These are phyloP conservation scores for Nothocercus julius DNA, from an alignment of 2,113 vertebrate genomes.

Conservation along the genomic window DNA sequence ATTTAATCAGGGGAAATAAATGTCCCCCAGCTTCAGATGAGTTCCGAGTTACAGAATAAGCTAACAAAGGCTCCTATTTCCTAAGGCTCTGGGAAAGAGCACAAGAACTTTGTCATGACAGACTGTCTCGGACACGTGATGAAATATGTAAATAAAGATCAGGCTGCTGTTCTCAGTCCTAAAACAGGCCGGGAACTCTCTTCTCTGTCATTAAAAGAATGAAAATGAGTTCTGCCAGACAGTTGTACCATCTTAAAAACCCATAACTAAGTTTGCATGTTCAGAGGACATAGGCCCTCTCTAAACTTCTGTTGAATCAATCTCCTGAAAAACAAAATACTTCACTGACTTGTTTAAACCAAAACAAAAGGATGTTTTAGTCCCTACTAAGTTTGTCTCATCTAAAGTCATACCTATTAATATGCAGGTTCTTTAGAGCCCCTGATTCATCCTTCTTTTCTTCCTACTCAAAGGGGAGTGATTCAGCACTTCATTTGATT, in stretches of 20 bases:
- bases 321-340: constrained; percentile 6
- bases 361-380: background rate
- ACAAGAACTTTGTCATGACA: background rate
- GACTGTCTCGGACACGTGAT: background rate
- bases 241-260: background rate
- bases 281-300: background rate
- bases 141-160: constrained; percentile 14
- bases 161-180: background rate
- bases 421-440: background rate
- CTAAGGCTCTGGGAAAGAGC: background rate
- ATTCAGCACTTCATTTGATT: background rate
- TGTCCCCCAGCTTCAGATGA: background rate
- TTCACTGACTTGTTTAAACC: constrained; percentile 35
- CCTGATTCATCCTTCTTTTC: background rate
- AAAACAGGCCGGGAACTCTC: background rate
- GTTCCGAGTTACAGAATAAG: constrained; percentile 27
- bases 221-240: background rate
- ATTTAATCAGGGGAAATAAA: background rate
- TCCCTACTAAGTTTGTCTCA: background rate
- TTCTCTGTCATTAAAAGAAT: constrained; percentile 17
- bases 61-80: background rate
- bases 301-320: constrained; percentile 16
- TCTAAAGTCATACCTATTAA: background rate
- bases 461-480: background rate
- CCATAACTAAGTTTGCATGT: background rate